Evolutionary conservation across 2,113 vertebrate genomes (phyloP).

Genomic region (Morone chrysops): DNA sequence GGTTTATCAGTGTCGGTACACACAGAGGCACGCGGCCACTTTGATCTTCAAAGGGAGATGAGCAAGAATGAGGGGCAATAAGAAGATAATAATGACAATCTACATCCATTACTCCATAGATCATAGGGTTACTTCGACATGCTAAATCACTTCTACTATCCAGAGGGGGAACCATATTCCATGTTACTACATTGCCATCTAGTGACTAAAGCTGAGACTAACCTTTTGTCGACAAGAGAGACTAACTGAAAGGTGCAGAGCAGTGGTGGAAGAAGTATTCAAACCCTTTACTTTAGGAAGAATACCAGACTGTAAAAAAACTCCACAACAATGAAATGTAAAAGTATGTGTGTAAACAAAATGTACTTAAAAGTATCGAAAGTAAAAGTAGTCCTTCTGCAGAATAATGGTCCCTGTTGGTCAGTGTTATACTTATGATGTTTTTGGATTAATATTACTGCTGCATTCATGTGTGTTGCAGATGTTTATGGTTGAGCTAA

Average conservation of each 20-base stretch:
- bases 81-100: slow-evolving; percentile 79
- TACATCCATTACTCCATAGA: slow-evolving; percentile 72
- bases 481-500: background rate
- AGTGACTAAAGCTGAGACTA: slow-evolving; percentile 40
- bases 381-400: too few relatives aligned
- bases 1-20: slow-evolving; percentile 78
- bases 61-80: slow-evolving; percentile 78
- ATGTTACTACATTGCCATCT: slow-evolving; percentile 79
- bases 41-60: slow-evolving; percentile 86
- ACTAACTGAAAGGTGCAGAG: background rate
- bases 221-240: background rate
- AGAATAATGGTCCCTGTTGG: too few relatives aligned
- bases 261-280: background rate
- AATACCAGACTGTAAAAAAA: background rate
- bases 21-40: slow-evolving; percentile 69
- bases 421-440: too few relatives aligned
- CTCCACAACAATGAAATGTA: background rate
- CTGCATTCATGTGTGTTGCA: background rate
- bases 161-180: background rate
- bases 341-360: background rate
- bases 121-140: slow-evolving; percentile 50
- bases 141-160: slow-evolving; percentile 14
- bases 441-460: too few relatives aligned
- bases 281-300: too few relatives aligned
- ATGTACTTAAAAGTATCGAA: background rate